phyloP scores from a whole-genome alignment of 2,797 vertebrate genomes.

The Caiman crocodilus region DNA sequence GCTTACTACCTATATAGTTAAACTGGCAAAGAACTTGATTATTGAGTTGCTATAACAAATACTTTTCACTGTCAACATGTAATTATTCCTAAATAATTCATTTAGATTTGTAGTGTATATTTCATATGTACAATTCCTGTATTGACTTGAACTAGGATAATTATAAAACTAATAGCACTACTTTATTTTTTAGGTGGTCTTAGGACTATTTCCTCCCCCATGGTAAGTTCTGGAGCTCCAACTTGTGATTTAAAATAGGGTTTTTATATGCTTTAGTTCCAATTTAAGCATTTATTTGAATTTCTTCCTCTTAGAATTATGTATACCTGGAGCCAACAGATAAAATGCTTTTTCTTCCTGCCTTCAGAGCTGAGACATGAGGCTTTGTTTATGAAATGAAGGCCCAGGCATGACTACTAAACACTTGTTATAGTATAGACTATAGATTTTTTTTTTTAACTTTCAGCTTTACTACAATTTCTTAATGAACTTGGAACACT shows the following conservation, averaged over 20 bases:
- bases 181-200: conserved; percentile 78
- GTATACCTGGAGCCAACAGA: conserved; percentile 47
- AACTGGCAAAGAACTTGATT: background rate
- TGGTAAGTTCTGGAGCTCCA: conserved; percentile 81
- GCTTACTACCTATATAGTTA: conserved; percentile 4
- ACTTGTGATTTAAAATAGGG: conserved; percentile 76
- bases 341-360: conserved; percentile 54
- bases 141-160: conserved; percentile 55
- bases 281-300: conserved; percentile 50
- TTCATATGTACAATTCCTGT: conserved; percentile 33
- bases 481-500: conserved; percentile 1
- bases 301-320: conserved; percentile 24
- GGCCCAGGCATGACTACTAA: background rate
- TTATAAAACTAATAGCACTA: conserved; percentile 71
- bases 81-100: conserved; percentile 7
- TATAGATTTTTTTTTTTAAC: background rate
- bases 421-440: background rate
- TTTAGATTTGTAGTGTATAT: background rate
- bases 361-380: conserved; percentile 71
- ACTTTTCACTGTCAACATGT: background rate
- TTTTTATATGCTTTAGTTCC: conserved; percentile 67
- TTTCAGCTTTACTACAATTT: conserved; percentile 37
- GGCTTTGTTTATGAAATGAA: conserved; percentile 47
- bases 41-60: background rate
- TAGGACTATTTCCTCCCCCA: conserved; percentile 77